Evolutionary conservation across 2,888 invertebrate genomes (phyloP).

Genomic region (Scaptomyza cyrtandrae): DNA sequence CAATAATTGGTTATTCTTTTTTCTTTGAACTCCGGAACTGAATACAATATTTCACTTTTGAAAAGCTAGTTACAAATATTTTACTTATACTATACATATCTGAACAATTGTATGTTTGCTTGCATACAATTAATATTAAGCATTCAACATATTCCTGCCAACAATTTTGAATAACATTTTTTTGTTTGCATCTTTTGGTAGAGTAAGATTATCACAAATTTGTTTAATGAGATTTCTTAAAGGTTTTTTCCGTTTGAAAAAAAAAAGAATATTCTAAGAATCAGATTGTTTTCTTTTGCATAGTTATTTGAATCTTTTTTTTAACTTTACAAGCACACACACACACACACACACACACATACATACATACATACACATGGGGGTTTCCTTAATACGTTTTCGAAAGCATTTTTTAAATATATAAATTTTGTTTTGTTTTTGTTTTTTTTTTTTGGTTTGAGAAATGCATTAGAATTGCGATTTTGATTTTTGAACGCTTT

Average conservation of each 20-base stretch:
- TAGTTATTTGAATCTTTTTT: slow-evolving; percentile 4
- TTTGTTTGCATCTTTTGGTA: slow-evolving; percentile 44
- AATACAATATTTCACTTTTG: slow-evolving; percentile 18
- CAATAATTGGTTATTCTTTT: not conserved
- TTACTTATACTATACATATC: too few species aligned
- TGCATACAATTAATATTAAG: too few species aligned
- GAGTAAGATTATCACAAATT: slow-evolving; percentile 70
- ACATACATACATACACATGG: slow-evolving; percentile 27
- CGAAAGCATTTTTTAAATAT: slow-evolving; percentile 35
- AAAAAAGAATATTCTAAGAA: too few species aligned
- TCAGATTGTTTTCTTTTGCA: too few species aligned
- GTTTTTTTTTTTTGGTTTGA: slow-evolving; percentile 14
- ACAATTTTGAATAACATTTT: slow-evolving; percentile 21
- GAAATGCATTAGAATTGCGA: slow-evolving; percentile 70
- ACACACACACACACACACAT: slow-evolving; percentile 32
- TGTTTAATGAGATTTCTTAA: slow-evolving; percentile 52
- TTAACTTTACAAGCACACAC: slow-evolving; percentile 38
- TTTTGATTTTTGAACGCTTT: slow-evolving; percentile 76
- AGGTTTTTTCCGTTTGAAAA: not conserved
- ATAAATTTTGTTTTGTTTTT: slow-evolving; percentile 17
- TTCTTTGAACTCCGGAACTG: slow-evolving; percentile 10
- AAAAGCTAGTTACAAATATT: too few species aligned
- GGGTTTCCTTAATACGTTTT: not conserved
- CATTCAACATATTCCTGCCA: not conserved
- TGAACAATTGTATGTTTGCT: too few species aligned